Base-by-base conservation (phyloP, 2,888 invertebrate species). In the Drosophila sordidula region DNA sequence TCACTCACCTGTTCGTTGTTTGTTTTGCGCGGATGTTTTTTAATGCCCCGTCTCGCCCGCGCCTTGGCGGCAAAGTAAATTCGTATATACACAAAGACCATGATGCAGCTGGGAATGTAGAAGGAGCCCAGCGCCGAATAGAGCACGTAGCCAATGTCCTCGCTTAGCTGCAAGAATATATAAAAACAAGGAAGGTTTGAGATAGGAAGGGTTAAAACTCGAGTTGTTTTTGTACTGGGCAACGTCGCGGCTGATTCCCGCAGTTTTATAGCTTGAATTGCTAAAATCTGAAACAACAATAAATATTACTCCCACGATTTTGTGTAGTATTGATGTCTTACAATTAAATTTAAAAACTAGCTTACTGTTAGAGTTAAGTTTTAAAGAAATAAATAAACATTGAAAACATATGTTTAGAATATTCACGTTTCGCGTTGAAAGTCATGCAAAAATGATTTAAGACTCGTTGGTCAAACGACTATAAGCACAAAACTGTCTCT, bases 61-160 rank as follows among this genome's bases (percentile, higher is more conserved):
- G 97, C 97, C 92, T 98, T 97, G 52, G 99, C 98, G 41, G 98
- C 98, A 93, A 95, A 97, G 94, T 98, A 99, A 93, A 99, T 99
- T 93, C 98, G 95, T 93, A 98, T 98, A 94, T 99, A 99, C 73
- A 99, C 99, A 93, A 99, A 98, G 91, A 99, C 98, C 99, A 99
- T 99, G 92, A 99, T 98, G 93, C 98, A 97, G 91, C 98, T 98
- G 71, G 99, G 99, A 92, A 99, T 98, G 95, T 98, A 99, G 95
- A 99, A 99, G 90, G 99, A 99, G 87, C 99, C 99, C 89, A 98
- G 94, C 18, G 99, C 98, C 18, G 99, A 99, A 93, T 99, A 99
- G 67, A 99, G 94, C 91, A 99, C 99, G 94, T 99, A 99, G 76
- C 99, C 98, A 90, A 98, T 95, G 93, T 99, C 98, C 91, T 97